Evolutionary conservation across 2,113 vertebrate species (phyloP).

Genomic region (Bothrops jararaca): DNA sequence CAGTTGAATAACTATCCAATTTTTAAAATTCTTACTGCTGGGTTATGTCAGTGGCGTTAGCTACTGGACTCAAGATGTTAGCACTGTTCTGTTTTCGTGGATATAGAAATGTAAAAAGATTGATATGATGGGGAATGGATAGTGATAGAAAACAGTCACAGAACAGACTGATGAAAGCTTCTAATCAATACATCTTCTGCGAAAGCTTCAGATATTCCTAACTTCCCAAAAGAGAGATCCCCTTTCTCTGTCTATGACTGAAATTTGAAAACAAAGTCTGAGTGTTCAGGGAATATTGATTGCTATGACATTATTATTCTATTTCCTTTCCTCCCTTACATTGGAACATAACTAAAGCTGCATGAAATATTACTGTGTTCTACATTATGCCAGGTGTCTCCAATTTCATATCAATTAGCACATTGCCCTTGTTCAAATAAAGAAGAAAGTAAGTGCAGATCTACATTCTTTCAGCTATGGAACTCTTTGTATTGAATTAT

Average conservation of each 20-base stretch:
- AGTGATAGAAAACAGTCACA: not conserved
- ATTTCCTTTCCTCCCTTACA: not conserved
- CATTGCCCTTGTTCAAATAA: constrained; percentile 20
- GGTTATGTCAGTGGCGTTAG: constrained; percentile 4
- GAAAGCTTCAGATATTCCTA: constrained; percentile 17
- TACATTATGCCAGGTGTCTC: constrained; percentile 21
- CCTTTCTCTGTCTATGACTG: constrained; percentile 27
- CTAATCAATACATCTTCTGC: constrained; percentile 23
- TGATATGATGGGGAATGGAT: not conserved
- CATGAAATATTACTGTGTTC: constrained; percentile 21
- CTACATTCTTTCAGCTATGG: not conserved
- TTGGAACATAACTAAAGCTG: constrained; percentile 17
- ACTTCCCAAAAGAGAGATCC: constrained; percentile 1
- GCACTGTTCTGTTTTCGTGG: not conserved
- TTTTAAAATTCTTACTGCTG: constrained; percentile 8
- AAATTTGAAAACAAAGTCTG: constrained; percentile 18
- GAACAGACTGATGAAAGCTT: not conserved
- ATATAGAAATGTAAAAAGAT: not conserved
- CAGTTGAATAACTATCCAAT: not conserved
- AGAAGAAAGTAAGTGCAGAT: not conserved
- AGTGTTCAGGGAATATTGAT: not conserved
- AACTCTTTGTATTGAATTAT: constrained; percentile 22
- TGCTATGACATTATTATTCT: constrained; percentile 17
- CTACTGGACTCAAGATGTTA: constrained; percentile 24
- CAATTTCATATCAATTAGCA: constrained; percentile 1